Evolutionary conservation across 2,888 invertebrate species (phyloP).

Genomic region (Zaprionus lineosus): DNA sequence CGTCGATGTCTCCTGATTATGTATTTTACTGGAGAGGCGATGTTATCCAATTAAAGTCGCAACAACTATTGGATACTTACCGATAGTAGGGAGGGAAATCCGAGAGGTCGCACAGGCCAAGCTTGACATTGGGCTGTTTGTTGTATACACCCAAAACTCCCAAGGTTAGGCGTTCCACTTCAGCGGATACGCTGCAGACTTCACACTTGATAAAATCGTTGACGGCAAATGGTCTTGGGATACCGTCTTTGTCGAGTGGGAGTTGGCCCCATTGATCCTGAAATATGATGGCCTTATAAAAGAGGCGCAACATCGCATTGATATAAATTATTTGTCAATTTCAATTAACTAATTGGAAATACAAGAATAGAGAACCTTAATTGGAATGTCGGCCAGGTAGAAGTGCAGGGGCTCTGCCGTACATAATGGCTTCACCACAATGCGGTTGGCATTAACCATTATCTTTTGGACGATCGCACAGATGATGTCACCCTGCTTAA

Average conservation of each 20-base stretch:
- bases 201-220: conserved; percentile 95
- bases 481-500: conserved; percentile 90
- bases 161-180: conserved; percentile 93
- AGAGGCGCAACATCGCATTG: neutral
- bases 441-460: conserved; percentile 73
- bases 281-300: conserved; percentile 54
- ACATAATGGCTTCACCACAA: conserved; percentile 89
- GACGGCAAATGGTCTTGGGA: conserved; percentile 89
- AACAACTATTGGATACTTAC: conserved; percentile 85
- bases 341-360: neutral
- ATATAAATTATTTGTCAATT: neutral
- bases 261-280: conserved; percentile 57
- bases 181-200: conserved; percentile 92
- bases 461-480: conserved; percentile 91
- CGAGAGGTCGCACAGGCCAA: conserved; percentile 92
- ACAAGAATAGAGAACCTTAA: conserved; percentile 87
- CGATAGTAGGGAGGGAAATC: conserved; percentile 92
- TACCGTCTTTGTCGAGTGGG: conserved; percentile 88
- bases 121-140: conserved; percentile 88
- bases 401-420: conserved; percentile 90
- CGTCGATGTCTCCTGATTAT: conserved; percentile 35
- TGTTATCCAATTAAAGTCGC: neutral
- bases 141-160: conserved; percentile 92
- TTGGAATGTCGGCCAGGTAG: conserved; percentile 92
- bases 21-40: conserved; percentile 39